Percentiles rank a stretch among this genome's conserved stretches.
Evolutionary conservation across 2,113 vertebrate species (phyloP).

Genomic region (Athene cunicularia): DNA sequence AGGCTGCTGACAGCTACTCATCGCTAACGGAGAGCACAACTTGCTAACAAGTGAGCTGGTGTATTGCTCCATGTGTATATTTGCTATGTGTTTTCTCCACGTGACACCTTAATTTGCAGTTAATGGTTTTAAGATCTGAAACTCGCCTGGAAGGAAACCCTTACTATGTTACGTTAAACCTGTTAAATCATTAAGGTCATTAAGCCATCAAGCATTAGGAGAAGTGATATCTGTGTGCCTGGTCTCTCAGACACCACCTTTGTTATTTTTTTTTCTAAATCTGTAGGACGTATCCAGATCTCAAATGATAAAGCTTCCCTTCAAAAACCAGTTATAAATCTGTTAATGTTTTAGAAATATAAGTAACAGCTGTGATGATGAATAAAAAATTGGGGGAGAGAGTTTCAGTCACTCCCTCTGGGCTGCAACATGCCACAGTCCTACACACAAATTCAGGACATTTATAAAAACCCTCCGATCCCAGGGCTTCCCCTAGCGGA

Average conservation of each 20-base stretch:
- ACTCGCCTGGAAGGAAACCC: neutral
- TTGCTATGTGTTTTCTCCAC: neutral
- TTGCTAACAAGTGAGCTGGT: neutral
- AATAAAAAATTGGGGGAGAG: rapidly evolving
- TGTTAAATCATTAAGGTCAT: neutral
- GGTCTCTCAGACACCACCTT: neutral
- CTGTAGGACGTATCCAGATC: neutral
- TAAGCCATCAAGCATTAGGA: neutral
- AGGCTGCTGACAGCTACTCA: neutral
- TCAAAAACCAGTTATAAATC: neutral
- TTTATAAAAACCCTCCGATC: neutral
- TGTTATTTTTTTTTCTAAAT: neutral
- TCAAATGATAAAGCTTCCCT: neutral
- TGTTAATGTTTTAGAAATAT: neutral
- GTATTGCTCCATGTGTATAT: rapidly evolving
- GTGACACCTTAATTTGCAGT: neutral
- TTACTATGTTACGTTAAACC: neutral
- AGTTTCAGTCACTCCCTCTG: neutral
- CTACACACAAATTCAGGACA: neutral
- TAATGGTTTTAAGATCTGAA: neutral
- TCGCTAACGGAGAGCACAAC: neutral
- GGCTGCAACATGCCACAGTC: neutral
- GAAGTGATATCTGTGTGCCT: neutral
- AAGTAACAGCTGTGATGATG: neutral
- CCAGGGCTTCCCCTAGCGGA: neutral